A percentile compares a stretch with the other conserved stretches of the same genome.
These are phyloP conservation scores for Sylvilagus bachmani DNA, from an alignment of 2,113 vertebrate species.

Conservation along the genomic window DNA sequence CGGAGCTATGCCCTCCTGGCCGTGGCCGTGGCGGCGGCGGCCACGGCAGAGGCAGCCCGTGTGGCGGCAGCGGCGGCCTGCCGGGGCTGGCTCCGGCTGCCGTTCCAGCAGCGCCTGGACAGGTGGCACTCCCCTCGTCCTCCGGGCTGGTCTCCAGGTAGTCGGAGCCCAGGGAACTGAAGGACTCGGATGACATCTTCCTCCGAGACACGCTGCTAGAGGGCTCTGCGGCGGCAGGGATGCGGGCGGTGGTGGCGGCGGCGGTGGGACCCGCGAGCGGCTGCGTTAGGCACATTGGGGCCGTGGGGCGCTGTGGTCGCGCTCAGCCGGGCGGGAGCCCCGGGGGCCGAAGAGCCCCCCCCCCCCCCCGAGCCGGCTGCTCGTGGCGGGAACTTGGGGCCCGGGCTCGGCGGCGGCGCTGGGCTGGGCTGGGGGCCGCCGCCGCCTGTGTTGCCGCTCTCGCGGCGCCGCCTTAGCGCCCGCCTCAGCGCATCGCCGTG, in stretches of 20 bases:
- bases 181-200: slow-evolving; percentile 98
- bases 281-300: slow-evolving; percentile 53
- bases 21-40: slow-evolving; percentile 80
- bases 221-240: neutral
- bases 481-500: slow-evolving; percentile 28
- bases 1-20: slow-evolving; percentile 91
- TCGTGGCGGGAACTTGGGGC: slow-evolving; percentile 81
- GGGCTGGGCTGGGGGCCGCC: slow-evolving; percentile 26
- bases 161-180: slow-evolving; percentile 96
- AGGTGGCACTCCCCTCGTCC: slow-evolving; percentile 92
- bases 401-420: neutral
- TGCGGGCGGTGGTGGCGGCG: neutral
- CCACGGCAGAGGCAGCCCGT: neutral
- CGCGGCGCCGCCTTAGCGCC: slow-evolving; percentile 40
- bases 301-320: slow-evolving; percentile 34
- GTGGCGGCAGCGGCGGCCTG: slow-evolving; percentile 4
- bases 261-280: neutral
- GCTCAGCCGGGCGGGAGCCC: neutral
- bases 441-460: slow-evolving; percentile 34
- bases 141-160: slow-evolving; percentile 94
- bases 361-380: slow-evolving; percentile 48
- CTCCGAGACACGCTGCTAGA: slow-evolving; percentile 93
- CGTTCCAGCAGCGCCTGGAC: slow-evolving; percentile 93
- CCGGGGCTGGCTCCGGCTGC: slow-evolving; percentile 91
- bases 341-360: slow-evolving; percentile 43